Evolutionary conservation across 2,888 invertebrate genomes (phyloP).

Genomic region (Nycteola revayana): DNA sequence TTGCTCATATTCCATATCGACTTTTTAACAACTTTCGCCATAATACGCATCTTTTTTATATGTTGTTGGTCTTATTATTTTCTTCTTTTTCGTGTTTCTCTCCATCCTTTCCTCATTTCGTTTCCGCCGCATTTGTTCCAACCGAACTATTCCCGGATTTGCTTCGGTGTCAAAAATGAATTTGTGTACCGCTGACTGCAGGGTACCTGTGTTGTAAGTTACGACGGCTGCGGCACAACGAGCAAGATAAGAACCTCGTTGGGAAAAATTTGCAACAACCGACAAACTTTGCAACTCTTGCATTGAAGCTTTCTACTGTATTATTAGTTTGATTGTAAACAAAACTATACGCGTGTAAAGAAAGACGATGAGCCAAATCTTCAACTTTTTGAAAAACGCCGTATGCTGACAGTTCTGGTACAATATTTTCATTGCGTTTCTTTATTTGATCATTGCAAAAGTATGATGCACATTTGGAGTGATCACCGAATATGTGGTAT

Average conservation of each 20-base stretch:
- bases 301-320: background rate
- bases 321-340: background rate
- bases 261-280: conserved; percentile 1
- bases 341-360: background rate
- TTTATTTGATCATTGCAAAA: background rate
- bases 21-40: background rate
- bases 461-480: conserved; percentile 4
- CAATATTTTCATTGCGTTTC: background rate
- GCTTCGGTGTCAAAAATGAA: conserved; percentile 2
- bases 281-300: conserved; percentile 1
- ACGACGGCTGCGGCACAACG: background rate
- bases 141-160: background rate
- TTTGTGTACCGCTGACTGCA: background rate
- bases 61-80: background rate
- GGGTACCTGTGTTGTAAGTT: conserved; percentile 1
- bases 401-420: background rate
- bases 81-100: background rate
- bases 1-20: background rate
- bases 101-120: background rate
- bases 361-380: background rate
- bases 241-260: background rate
- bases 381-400: background rate
- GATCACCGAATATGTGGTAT: conserved; percentile 10
- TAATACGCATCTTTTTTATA: background rate
- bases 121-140: background rate